phyloP scores from a whole-genome alignment of 2,888 invertebrate genomes.

The Monochamus alternatus region DNA sequence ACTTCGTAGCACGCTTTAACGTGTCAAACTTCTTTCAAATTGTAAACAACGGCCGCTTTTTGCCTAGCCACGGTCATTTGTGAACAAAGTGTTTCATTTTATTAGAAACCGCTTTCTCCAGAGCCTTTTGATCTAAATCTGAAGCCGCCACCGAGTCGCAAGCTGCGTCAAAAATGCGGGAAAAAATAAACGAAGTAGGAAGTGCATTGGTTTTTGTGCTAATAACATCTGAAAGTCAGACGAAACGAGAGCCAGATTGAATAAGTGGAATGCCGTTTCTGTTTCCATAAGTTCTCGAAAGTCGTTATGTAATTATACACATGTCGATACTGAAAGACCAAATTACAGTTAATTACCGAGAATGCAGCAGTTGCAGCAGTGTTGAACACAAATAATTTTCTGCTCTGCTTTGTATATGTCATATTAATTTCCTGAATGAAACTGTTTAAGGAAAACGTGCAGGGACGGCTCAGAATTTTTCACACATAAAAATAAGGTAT shows the following conservation, averaged over 20 bases:
- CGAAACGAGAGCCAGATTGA: constrained; percentile 23
- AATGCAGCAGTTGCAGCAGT: too few species aligned
- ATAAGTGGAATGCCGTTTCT: constrained; percentile 1
- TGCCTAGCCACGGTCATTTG: background rate
- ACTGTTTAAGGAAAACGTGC: background rate
- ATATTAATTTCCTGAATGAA: constrained; percentile 3
- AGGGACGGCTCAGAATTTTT: background rate
- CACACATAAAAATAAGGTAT: too few species aligned
- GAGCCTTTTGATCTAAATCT: background rate
- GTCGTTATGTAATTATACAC: constrained; percentile 8
- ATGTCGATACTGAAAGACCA: background rate
- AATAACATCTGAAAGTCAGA: constrained; percentile 26
- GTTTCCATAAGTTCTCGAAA: background rate
- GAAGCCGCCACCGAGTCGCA: background rate
- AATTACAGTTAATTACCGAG: background rate
- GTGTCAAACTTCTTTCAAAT: constrained; percentile 5
- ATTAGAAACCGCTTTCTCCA: constrained; percentile 15
- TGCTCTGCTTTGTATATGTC: constrained; percentile 3
- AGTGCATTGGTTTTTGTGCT: constrained; percentile 21
- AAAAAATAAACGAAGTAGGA: constrained; percentile 26
- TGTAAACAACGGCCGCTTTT: constrained; percentile 1
- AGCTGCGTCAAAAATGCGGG: background rate
- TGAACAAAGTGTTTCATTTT: background rate
- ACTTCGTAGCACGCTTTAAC: constrained; percentile 4
- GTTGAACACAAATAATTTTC: constrained; percentile 5